Evolutionary conservation across 2,797 vertebrate species (phyloP), one percentile per base, ranked within the genome.

Genomic region (Ispidina lecontei): DNA sequence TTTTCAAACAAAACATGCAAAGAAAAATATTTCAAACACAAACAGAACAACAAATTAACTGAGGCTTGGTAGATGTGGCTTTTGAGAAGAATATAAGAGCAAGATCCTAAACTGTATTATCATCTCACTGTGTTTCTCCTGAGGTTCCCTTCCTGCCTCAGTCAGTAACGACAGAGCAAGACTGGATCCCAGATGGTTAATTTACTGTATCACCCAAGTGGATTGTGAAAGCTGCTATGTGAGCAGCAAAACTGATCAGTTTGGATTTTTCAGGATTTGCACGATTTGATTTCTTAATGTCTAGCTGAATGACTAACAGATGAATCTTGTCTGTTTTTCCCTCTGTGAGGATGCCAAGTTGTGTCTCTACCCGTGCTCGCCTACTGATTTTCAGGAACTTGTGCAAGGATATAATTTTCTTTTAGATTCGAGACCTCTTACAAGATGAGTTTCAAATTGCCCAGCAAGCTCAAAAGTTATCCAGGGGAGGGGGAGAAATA

Each of bases 361-460:
- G 43, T 69, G 58, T 91, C 37, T 62, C 51, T 93, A 92, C 90
- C 90, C 79, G 41, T 62, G 60, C 60, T 79, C 7, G 5, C 87
- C 74, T 56, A 72, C 62, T 91, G 85, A 80, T 75, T 91, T 96
- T 92, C 73, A 95, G 69, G 87, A 95, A 93, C 82, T 94, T 87
- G 51, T 89, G 87, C 59, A 93, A 91, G 79, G 33, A 26, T 64
- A 60, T 49, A 58, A 65, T 80, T 77, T 90, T 87, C 28, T 89
- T 71, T 83, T 54, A 79, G 39, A 81, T 22, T 62, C 41, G 56
- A 92, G 52, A 47, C 35, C 44, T 83, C 60, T 85, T 55, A 85
- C 37, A 68, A 56, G 33, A 74, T 51, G 56, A 87, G 16, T 70
- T 89, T 91, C 58, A 77, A 83, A 69, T 71, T 65, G 29, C 76